Evolutionary conservation across 92 coral and sea anemone species (phyloP), one percentile per base, ranked within the genome.

Genomic region (Porites lobata): DNA sequence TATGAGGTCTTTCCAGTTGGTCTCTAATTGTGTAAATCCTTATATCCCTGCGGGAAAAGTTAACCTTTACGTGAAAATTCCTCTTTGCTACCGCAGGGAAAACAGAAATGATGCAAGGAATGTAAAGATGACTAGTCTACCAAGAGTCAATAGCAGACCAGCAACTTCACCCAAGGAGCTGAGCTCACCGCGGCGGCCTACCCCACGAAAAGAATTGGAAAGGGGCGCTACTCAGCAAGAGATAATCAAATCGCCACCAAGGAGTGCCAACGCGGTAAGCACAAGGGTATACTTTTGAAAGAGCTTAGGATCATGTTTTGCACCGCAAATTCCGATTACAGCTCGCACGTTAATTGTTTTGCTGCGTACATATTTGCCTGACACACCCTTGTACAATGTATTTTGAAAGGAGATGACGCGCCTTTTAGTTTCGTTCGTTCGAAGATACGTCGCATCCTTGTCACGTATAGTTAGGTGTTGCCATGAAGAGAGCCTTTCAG

Each of bases 151-250:
- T 17, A 58, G 64, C 53, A 64, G 63, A 51, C 80, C 81, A 50
- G 47, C 77, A 4, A 68, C 82, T 8, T 58, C 85, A n/a, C 90
- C 90, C 32, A 86, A 72, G 32, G 82, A 70, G 14, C 43, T 65
- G 21, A 22, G 53, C 63, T 80, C 85, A 38, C 81, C 93, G 56
- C 67, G 87, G 53, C 57, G 89, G 52, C 81, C 80, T 6, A 50
- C 82, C 18, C 68, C 75, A 3, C 59, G 82, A 43, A 90, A 78
- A 69, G 78, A 65, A 63, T 75, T 79, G 76, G 90, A 68, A 58
- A 89, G 93, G 43, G 79, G 93, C 76, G 53, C 70, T 1, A 64
- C 90, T 9, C 76, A 66, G 9, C 65, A 61, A 50, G 93, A 90
- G 13, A 64, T 68, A 13, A 62, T 7, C 53, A 90, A 87, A 57